A percentile compares a stretch with the other conserved stretches of the same genome.
Conservation (phyloP, 2,888 invertebrate species). For the Neuroscelio doddi region DNA sequence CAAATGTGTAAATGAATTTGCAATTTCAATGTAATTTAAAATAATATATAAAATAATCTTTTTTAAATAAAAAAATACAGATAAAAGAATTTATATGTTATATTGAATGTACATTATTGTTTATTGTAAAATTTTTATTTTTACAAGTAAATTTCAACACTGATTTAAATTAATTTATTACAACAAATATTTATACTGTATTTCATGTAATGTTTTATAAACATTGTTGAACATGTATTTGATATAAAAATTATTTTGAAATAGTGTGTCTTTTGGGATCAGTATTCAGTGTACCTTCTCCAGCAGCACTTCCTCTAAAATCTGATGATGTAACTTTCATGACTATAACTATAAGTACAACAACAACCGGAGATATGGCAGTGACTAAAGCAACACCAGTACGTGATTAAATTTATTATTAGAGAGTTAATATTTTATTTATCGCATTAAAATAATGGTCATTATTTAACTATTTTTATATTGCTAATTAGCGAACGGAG, state of each 20-base stretch:
- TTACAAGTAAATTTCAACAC: no score
- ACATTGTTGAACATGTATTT: background rate
- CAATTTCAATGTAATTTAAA: no score
- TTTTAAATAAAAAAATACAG: no score
- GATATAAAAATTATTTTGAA: slow-evolving; percentile 21
- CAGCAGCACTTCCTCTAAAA: slow-evolving; percentile 48
- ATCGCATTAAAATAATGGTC: slow-evolving; percentile 3
- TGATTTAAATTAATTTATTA: background rate
- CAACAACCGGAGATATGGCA: slow-evolving; percentile 52
- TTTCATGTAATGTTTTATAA: background rate
- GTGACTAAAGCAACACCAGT: slow-evolving; percentile 57
- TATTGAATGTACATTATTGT: no score
- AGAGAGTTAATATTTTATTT: no score
- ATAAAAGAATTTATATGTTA: no score
- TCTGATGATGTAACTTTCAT: slow-evolving; percentile 56
- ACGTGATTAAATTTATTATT: no score
- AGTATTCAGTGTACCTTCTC: slow-evolving; percentile 59
- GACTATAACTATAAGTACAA: slow-evolving; percentile 57
- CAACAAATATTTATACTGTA: background rate
- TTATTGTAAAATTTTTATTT: no score
- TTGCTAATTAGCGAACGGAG: slow-evolving; percentile 41
- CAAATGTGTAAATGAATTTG: no score
- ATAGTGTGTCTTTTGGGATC: slow-evolving; percentile 61
- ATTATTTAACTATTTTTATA: background rate
- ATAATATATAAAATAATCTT: no score